Conservation (phyloP, 2,888 invertebrate species). For the Stramonita haemastoma region DNA sequence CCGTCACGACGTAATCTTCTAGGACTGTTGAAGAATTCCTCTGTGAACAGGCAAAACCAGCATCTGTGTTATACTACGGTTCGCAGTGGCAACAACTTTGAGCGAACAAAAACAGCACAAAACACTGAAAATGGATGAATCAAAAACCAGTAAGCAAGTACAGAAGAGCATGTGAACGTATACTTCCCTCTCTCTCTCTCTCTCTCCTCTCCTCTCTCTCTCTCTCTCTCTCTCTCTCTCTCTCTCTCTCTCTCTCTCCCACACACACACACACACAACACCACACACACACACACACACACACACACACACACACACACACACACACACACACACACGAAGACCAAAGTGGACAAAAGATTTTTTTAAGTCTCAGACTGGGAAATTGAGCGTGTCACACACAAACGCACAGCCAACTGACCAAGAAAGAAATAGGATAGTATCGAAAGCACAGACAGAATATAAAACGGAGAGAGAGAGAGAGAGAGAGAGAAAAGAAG, state of each 20-base stretch:
- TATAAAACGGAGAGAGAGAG: too few species aligned
- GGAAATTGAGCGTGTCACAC: not conserved
- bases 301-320: conserved; percentile 28
- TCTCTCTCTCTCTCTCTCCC: not conserved
- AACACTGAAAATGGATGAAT: not conserved
- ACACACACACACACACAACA: not conserved
- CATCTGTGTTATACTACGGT: not conserved
- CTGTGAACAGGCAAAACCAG: conserved; percentile 58
- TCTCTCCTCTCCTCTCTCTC: not conserved
- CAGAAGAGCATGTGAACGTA: not conserved
- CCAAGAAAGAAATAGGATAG: too few species aligned
- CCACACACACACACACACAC: not conserved
- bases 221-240: not conserved
- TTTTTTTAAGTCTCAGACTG: not conserved
- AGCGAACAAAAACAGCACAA: not conserved
- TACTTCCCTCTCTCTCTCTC: not conserved
- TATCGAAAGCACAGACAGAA: too few species aligned
- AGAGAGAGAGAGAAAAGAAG: not conserved
- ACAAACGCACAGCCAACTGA: not conserved
- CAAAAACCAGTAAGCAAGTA: not conserved
- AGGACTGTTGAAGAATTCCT: conserved; percentile 58
- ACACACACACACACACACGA: conserved; percentile 16
- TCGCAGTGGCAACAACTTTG: too few species aligned
- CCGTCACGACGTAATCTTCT: conserved; percentile 59
- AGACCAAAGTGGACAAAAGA: not conserved